Conservation (phyloP, 2,888 invertebrate species). For the Saturnia japonica region DNA sequence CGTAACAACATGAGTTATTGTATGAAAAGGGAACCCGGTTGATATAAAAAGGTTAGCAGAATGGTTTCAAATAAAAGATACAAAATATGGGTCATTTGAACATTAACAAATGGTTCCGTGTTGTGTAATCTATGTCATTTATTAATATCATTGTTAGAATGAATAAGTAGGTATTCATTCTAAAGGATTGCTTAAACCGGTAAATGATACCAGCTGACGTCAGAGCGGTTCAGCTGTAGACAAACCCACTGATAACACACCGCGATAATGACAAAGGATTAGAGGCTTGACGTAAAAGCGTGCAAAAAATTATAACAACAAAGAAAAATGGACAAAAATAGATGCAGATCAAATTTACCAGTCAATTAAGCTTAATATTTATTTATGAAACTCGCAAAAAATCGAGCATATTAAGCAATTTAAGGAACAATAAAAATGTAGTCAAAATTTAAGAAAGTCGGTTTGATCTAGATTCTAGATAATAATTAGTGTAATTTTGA, state of each 20-base stretch:
- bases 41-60: background rate
- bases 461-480: background rate
- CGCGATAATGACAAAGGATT: constrained; percentile 6
- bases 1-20: background rate
- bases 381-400: background rate
- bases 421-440: background rate
- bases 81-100: background rate
- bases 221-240: constrained; percentile 2
- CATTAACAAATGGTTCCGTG: background rate
- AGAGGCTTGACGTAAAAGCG: background rate
- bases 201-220: constrained; percentile 1
- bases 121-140: background rate
- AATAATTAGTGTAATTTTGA: background rate
- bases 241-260: background rate
- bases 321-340: background rate
- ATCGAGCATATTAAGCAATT: background rate
- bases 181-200: background rate
- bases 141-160: background rate
- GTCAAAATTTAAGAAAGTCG: background rate
- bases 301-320: background rate
- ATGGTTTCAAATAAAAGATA: background rate
- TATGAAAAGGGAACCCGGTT: background rate
- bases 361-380: background rate
- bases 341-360: background rate
- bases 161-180: background rate